These are phyloP conservation scores for Polyommatus iphigenia DNA, from an alignment of 2,888 invertebrate genomes.

Conservation along the genomic window DNA sequence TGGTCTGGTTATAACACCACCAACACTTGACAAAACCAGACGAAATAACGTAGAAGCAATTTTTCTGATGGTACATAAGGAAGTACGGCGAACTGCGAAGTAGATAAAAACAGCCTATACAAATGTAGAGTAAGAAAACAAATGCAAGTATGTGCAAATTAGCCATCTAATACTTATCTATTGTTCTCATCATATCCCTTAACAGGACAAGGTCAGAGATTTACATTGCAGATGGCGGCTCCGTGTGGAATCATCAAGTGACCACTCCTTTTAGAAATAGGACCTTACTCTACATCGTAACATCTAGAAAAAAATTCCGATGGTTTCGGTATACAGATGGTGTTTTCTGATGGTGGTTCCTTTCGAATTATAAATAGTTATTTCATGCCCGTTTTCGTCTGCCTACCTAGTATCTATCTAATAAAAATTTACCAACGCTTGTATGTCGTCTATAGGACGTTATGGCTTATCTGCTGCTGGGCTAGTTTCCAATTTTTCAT, in stretches of 20 bases:
- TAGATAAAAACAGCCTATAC: not conserved
- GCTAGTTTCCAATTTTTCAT: too few species aligned
- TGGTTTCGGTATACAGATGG: too few species aligned
- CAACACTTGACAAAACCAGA: not conserved
- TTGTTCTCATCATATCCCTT: slow-evolving; percentile 44
- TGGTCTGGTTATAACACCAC: not conserved
- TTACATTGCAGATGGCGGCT: slow-evolving; percentile 45
- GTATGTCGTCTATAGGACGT: too few species aligned
- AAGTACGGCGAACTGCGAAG: not conserved
- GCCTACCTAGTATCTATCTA: too few species aligned
- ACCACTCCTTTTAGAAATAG: not conserved
- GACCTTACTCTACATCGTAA: not conserved
- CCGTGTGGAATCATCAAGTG: slow-evolving; percentile 41
- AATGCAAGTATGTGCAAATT: slow-evolving; percentile 28
- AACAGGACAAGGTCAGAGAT: slow-evolving; percentile 44
- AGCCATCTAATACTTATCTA: slow-evolving; percentile 29
- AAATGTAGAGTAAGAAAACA: slow-evolving; percentile 6
- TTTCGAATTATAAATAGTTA: too few species aligned
- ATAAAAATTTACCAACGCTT: too few species aligned
- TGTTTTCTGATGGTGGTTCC: too few species aligned
- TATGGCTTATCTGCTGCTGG: too few species aligned
- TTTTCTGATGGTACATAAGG: not conserved
- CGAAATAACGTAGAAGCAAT: not conserved
- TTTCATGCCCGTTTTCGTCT: too few species aligned
- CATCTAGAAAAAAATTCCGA: not conserved